Evolutionary conservation across 2,797 vertebrate genomes (phyloP).

Genomic region (Thamnophis elegans): DNA sequence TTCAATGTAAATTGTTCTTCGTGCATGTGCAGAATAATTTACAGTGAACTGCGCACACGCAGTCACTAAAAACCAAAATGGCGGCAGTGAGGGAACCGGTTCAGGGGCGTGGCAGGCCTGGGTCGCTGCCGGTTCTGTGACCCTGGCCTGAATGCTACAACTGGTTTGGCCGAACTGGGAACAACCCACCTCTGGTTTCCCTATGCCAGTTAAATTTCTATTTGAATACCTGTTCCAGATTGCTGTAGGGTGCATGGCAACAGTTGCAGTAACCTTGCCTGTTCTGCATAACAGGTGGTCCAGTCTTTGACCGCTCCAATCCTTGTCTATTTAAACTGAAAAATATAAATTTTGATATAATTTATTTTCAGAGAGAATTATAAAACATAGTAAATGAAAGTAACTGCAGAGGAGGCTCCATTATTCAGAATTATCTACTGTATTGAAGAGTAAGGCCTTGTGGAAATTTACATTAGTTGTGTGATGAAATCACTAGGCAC

Average conservation of each 20-base stretch:
- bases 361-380: not conserved
- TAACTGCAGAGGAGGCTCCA: not conserved
- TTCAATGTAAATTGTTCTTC: too few relatives aligned
- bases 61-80: too few relatives aligned
- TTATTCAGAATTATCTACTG: not conserved
- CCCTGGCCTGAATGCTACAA: too few relatives aligned
- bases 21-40: too few relatives aligned
- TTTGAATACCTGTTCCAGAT: constrained; percentile 84
- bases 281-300: constrained; percentile 69
- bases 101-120: too few relatives aligned
- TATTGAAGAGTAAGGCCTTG: not conserved
- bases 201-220: not conserved
- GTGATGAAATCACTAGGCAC: not conserved
- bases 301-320: constrained; percentile 59
- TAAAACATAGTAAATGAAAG: not conserved
- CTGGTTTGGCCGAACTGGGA: too few relatives aligned
- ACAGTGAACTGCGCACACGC: too few relatives aligned
- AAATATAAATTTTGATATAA: constrained; percentile 27
- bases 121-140: too few relatives aligned
- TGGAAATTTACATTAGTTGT: not conserved
- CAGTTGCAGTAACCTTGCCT: constrained; percentile 90
- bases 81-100: too few relatives aligned
- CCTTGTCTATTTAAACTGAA: constrained; percentile 69
- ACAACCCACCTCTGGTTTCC: not conserved
- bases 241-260: constrained; percentile 84